Percentiles rank a stretch among this genome's conserved stretches.
These are phyloP conservation scores for Cynopterus brachyotis DNA, from an alignment of 2,113 vertebrate species.

Conservation along the genomic window DNA sequence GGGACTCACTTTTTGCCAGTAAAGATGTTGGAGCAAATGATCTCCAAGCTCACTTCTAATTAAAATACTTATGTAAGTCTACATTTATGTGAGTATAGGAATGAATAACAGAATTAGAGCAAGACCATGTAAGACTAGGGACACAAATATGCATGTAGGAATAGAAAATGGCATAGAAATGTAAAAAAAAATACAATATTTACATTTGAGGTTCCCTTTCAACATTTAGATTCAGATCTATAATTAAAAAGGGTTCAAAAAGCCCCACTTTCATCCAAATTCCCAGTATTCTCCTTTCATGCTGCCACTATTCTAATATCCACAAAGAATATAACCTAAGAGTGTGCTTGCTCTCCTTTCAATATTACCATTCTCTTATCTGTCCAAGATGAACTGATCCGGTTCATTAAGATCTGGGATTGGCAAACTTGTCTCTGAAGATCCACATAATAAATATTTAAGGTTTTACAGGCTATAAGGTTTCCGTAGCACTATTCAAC, in stretches of 20 bases:
- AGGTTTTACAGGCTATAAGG: background rate
- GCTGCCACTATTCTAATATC: background rate
- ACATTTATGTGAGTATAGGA: background rate
- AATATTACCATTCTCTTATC: background rate
- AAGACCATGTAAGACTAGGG: background rate
- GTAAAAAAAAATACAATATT: background rate
- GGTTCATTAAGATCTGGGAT: background rate
- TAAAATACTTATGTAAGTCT: background rate
- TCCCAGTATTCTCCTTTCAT: background rate
- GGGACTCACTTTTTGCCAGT: slow-evolving; percentile 4
- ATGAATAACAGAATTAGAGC: slow-evolving; percentile 10
- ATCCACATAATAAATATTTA: background rate
- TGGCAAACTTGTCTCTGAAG: background rate
- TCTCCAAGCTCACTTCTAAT: slow-evolving; percentile 1
- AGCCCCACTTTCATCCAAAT: background rate
- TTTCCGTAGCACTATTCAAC: background rate
- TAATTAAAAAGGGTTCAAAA: background rate
- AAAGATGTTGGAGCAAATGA: background rate
- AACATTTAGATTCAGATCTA: background rate
- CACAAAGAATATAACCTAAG: background rate
- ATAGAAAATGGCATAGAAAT: slow-evolving; percentile 28
- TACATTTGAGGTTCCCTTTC: background rate
- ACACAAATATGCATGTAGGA: background rate
- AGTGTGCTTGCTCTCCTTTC: background rate
- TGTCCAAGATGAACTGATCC: background rate